Percentiles rank a stretch among this genome's conserved stretches.
Evolutionary conservation across 2,797 vertebrate genomes (phyloP).

Genomic region (Ctenosaura bakeri): DNA sequence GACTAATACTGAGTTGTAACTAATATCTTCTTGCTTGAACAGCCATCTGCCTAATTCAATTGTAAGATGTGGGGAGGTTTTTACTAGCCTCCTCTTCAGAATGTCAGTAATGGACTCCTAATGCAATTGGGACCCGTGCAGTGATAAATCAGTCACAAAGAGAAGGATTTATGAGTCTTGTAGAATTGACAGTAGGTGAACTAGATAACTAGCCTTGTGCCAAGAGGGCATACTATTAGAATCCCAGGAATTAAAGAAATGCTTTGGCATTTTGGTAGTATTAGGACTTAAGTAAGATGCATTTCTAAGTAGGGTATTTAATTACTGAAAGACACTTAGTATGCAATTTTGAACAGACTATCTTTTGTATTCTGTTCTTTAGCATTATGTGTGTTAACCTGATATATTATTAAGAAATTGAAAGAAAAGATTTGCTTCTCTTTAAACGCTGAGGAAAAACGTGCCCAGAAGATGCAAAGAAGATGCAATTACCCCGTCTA

Average conservation of each 20-base stretch:
- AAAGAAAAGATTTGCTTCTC: background rate
- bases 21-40: conserved; percentile 59
- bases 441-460: background rate
- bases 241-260: conserved; percentile 42
- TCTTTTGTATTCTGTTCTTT: background rate
- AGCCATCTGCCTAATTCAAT: conserved; percentile 60
- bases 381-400: background rate
- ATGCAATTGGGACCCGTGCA: conserved; percentile 73
- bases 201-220: conserved; percentile 60
- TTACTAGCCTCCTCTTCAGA: conserved; percentile 54
- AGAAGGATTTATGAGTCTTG: conserved; percentile 73
- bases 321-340: background rate
- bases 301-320: background rate
- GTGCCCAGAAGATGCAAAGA: background rate
- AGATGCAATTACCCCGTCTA: background rate
- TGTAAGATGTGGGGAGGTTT: conserved; percentile 44
- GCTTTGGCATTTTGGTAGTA: conserved; percentile 20
- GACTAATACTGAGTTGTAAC: conserved; percentile 51
- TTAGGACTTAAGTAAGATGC: background rate
- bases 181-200: conserved; percentile 67
- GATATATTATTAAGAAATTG: background rate
- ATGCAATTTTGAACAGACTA: background rate
- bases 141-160: conserved; percentile 73
- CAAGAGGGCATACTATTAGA: conserved; percentile 60
- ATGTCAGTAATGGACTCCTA: conserved; percentile 76